phyloP scores from a whole-genome alignment of 2,797 vertebrate species.

The Phalloptychus januarius region DNA sequence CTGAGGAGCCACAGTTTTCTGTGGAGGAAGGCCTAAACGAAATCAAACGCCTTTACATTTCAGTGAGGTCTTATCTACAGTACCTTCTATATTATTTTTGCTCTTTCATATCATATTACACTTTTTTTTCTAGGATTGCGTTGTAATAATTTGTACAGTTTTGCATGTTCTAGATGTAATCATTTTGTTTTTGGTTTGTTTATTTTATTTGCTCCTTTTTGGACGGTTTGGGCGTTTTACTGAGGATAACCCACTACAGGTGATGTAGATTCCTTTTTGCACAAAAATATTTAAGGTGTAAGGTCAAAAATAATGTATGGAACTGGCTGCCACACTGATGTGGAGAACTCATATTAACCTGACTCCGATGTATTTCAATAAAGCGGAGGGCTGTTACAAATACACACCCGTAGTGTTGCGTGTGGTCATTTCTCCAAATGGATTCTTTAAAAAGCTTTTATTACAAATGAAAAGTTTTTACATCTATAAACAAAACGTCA shows the following conservation, averaged over 20 bases:
- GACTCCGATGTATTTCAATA: conserved; percentile 98
- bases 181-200: conserved; percentile 84
- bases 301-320: conserved; percentile 86
- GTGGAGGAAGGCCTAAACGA: conserved; percentile 31
- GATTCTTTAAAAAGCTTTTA: conserved; percentile 64
- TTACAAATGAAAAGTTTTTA: conserved; percentile 70
- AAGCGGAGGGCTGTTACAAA: conserved; percentile 92
- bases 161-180: conserved; percentile 97
- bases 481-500: conserved; percentile 64
- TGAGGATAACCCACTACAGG: conserved; percentile 91
- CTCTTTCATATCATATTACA: conserved; percentile 89
- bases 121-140: conserved; percentile 85
- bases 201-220: conserved; percentile 81
- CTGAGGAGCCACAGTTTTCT: conserved; percentile 19
- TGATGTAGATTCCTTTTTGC: conserved; percentile 93
- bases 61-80: conserved; percentile 85
- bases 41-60: conserved; percentile 82
- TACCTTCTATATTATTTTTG: conserved; percentile 87
- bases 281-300: conserved; percentile 96
- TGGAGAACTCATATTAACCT: conserved; percentile 94
- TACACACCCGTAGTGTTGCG: conserved; percentile 37
- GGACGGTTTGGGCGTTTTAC: conserved; percentile 86
- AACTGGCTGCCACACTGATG: conserved; percentile 87
- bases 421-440: conserved; percentile 43
- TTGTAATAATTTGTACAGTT: conserved; percentile 99